phyloP scores from a whole-genome alignment of 2,888 invertebrate species.

The Eulithis prunata region DNA sequence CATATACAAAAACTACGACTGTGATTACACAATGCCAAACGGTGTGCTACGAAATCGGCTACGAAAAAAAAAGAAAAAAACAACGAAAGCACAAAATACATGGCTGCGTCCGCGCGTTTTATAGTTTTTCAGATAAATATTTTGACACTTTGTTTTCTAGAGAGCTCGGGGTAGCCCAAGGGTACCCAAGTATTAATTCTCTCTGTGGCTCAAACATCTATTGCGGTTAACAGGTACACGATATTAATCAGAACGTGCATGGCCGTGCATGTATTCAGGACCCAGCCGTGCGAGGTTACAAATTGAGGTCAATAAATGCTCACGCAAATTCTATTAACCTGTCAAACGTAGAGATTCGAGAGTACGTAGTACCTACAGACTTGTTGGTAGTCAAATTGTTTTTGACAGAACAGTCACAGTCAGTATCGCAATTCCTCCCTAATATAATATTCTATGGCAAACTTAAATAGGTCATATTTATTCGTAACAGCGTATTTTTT shows the following conservation, averaged over 20 bases:
- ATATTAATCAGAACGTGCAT: constrained; percentile 19
- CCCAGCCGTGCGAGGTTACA: constrained; percentile 1
- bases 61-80: no score
- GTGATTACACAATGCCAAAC: no score
- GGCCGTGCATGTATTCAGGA: constrained; percentile 1
- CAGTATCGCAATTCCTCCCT: no score
- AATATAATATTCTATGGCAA: no score
- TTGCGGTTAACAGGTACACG: constrained; percentile 21
- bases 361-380: background rate
- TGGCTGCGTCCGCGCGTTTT: no score
- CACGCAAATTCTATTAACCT: constrained; percentile 4
- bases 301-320: constrained; percentile 14
- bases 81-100: no score
- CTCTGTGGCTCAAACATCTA: constrained; percentile 16
- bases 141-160: background rate
- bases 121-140: background rate
- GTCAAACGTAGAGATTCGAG: background rate
- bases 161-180: constrained; percentile 1
- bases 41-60: no score
- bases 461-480: no score
- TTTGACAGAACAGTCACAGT: no score
- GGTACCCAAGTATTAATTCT: constrained; percentile 18
- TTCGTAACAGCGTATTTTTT: no score
- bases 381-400: background rate
- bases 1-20: no score